These are phyloP conservation scores for Sebastes dallii DNA, from an alignment of 2,797 vertebrate genomes.

Conservation along the genomic window DNA sequence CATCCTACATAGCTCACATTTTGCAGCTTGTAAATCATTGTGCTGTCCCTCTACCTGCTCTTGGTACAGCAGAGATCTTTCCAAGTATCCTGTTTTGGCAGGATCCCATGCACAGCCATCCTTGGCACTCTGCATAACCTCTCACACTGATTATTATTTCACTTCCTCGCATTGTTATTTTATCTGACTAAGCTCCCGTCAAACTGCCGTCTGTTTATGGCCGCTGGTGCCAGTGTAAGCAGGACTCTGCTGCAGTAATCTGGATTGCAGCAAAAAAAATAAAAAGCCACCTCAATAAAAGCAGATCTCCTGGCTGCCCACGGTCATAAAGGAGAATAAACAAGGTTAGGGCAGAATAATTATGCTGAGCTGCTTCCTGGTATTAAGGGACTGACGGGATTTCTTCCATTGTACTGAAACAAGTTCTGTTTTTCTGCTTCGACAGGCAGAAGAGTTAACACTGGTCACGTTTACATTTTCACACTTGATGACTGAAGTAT, in stretches of 20 bases:
- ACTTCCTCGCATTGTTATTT: constrained; percentile 62
- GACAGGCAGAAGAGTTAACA: constrained; percentile 13
- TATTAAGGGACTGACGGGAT: constrained; percentile 58
- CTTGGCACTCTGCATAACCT: constrained; percentile 49
- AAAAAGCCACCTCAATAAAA: constrained; percentile 73
- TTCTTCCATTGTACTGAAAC: constrained; percentile 49
- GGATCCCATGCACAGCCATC: constrained; percentile 10
- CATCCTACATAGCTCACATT: not conserved
- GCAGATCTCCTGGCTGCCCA: constrained; percentile 69
- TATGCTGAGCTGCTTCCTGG: constrained; percentile 72
- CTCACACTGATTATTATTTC: constrained; percentile 64
- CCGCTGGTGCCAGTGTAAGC: constrained; percentile 62
- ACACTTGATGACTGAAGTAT: not conserved
- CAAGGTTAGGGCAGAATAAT: constrained; percentile 76
- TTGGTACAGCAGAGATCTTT: constrained; percentile 22
- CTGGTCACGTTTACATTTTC: constrained; percentile 13
- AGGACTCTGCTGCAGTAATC: constrained; percentile 60
- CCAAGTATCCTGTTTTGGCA: constrained; percentile 13
- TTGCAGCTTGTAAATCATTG: not conserved
- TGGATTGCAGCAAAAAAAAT: constrained; percentile 58
- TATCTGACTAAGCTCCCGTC: constrained; percentile 50
- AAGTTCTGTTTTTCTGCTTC: constrained; percentile 20
- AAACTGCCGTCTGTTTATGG: constrained; percentile 64
- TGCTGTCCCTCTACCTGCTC: not conserved
- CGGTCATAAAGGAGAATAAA: constrained; percentile 74